Percentiles rank a stretch among this genome's conserved stretches.
Conservation (phyloP, 2,797 vertebrate genomes). For the Anguilla pacifica region DNA sequence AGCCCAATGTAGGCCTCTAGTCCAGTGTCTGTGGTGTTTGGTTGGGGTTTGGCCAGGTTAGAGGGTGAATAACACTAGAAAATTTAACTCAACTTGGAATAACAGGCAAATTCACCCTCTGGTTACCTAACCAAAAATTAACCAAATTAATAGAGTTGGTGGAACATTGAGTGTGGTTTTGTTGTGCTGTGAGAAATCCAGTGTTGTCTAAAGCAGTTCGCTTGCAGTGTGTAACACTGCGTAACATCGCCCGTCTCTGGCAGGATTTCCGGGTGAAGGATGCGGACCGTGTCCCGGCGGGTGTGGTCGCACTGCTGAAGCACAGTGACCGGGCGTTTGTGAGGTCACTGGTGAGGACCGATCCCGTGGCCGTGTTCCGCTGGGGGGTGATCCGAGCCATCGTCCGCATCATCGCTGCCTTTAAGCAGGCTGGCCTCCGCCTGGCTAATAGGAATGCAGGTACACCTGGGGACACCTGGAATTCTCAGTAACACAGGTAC, state of each 20-base stretch:
- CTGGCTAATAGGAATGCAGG: constrained; percentile 66
- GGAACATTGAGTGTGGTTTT: no score
- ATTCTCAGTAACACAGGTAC: no score
- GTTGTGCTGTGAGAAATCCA: no score
- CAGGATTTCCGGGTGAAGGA: constrained; percentile 93
- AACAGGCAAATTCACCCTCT: no score
- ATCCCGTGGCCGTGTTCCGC: constrained; percentile 87
- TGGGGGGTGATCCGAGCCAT: constrained; percentile 90
- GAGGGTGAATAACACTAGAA: no score
- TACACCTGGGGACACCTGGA: constrained; percentile 46
- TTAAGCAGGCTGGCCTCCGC: constrained; percentile 74
- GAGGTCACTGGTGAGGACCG: constrained; percentile 85
- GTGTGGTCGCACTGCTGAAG: constrained; percentile 85
- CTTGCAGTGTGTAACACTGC: not conserved
- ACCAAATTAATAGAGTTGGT: no score
- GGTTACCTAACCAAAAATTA: no score
- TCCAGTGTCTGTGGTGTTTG: no score
- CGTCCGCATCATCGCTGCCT: constrained; percentile 79
- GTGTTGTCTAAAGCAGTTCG: no score
- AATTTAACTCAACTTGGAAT: no score
- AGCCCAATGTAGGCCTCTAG: no score
- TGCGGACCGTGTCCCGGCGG: constrained; percentile 89
- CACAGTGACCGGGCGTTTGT: constrained; percentile 85
- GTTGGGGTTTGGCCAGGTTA: no score
- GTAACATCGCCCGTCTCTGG: not conserved